Evolutionary conservation across 1,140 invertebrate genomes (phyloP).

Genomic region (Drosophila bocqueti): DNA sequence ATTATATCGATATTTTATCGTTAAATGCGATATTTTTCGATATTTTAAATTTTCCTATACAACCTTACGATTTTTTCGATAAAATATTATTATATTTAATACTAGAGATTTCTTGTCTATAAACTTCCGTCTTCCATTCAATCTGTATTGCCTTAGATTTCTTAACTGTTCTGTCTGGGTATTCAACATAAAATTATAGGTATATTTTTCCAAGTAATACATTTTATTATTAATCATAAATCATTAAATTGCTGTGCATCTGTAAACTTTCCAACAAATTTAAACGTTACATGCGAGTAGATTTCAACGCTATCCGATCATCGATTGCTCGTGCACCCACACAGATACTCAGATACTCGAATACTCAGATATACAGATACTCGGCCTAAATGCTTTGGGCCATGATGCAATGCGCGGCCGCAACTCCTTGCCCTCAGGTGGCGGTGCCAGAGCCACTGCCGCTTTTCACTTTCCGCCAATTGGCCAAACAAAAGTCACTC

Average conservation of each 20-base stretch:
- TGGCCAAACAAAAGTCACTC: slow-evolving; percentile 65
- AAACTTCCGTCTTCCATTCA: too few relatives aligned
- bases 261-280: slow-evolving; percentile 61
- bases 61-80: too few relatives aligned
- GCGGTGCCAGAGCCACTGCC: slow-evolving; percentile 22
- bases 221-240: background rate
- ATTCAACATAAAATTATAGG: background rate
- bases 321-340: slow-evolving; percentile 74
- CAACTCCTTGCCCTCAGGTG: slow-evolving; percentile 78
- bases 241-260: background rate
- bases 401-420: slow-evolving; percentile 56
- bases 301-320: slow-evolving; percentile 78
- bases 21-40: too few relatives aligned
- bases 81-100: too few relatives aligned
- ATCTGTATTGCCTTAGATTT: background rate
- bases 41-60: too few relatives aligned
- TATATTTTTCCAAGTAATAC: background rate
- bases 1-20: too few relatives aligned
- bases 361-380: background rate
- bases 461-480: slow-evolving; percentile 64
- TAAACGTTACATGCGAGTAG: slow-evolving; percentile 82
- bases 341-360: slow-evolving; percentile 47
- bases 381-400: slow-evolving; percentile 27
- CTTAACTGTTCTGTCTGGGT: background rate
- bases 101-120: too few relatives aligned